Evolutionary conservation across 2,888 invertebrate species (phyloP), one percentile per base, ranked within the genome.

Genomic region (Scrobipalpa atriplicella): DNA sequence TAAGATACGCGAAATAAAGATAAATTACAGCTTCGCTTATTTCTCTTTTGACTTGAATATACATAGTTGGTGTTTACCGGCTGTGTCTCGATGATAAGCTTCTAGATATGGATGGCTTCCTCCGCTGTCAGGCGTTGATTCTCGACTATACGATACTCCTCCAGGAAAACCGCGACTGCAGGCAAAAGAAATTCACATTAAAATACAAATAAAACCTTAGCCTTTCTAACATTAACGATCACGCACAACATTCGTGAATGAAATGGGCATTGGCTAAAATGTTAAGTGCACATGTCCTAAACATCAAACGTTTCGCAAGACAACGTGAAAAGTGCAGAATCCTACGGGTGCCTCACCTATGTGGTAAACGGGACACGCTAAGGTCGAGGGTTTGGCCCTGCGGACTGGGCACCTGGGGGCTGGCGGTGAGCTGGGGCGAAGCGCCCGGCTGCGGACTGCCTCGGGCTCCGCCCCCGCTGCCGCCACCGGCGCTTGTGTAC

Each of bases 381-480:
- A 97, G 95, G 93, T 97, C 97, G 87, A 97, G 94, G 78, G 97
- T 97, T 89, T 97, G 97, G 78, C 97, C 97, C 93, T 97, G 97
- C 71, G 97, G 97, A 93, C 97, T 97, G 82, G 97, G 97, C 90
- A 97, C 97, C 94, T 97, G 97, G 73, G 97, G 97, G 92, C 97
- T 97, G 82, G 97, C 96, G 74, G 96, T 95, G 77, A 96, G 94
- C 81, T 93, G 93, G 72, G 97, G 97, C 89, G 97, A 97, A 73
- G 97, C 96, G 75, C 97, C 97, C 69, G 97, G 96, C 87, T 96
- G 97, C 73, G 97, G 97, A 87, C 96, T 96, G 77, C 96, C 96
- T 72, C 95, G 94, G 68, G 95, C 95, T 72, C 95, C 94, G 82
- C 95, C 95, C 75, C 94, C 95, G 78, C 93, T 92, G 73, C 95